Evolutionary conservation across 2,797 vertebrate genomes (phyloP).

Genomic region (Sorex maritimensis): DNA sequence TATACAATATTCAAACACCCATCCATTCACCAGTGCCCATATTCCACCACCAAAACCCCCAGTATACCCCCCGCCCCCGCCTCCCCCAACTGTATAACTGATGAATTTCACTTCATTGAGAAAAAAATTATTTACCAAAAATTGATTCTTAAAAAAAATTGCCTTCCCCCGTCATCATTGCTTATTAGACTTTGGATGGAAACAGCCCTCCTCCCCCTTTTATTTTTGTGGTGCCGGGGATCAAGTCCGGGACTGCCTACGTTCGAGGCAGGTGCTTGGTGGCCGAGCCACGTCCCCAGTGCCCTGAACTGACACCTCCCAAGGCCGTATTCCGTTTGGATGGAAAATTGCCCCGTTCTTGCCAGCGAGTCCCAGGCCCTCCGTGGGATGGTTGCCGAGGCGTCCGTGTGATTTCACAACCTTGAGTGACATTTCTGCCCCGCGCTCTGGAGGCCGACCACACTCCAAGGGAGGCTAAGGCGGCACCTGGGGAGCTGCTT

Average conservation of each 20-base stretch:
- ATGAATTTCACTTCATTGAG: no score
- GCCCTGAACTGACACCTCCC: slow-evolving; percentile 15
- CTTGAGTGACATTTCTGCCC: neutral
- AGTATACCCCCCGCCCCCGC: no score
- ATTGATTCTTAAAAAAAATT: no score
- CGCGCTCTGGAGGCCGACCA: neutral
- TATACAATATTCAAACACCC: no score
- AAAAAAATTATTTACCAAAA: no score
- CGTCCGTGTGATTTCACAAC: neutral
- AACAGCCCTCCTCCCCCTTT: neutral
- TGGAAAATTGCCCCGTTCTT: slow-evolving; percentile 31
- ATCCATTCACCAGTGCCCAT: no score
- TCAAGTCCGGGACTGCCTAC: neutral
- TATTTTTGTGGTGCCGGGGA: neutral
- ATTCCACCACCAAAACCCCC: no score
- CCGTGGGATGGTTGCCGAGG: neutral
- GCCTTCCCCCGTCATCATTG: neutral
- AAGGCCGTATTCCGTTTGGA: slow-evolving; percentile 35
- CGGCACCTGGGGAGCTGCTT: neutral
- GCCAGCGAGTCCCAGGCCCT: neutral
- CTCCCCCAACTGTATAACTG: no score
- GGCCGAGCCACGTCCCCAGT: neutral
- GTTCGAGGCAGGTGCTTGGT: neutral
- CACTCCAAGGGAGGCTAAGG: neutral
- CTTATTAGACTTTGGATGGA: slow-evolving; percentile 36